Conservation (phyloP, 2,113 vertebrate species). For the Pogonocichla stellata region DNA sequence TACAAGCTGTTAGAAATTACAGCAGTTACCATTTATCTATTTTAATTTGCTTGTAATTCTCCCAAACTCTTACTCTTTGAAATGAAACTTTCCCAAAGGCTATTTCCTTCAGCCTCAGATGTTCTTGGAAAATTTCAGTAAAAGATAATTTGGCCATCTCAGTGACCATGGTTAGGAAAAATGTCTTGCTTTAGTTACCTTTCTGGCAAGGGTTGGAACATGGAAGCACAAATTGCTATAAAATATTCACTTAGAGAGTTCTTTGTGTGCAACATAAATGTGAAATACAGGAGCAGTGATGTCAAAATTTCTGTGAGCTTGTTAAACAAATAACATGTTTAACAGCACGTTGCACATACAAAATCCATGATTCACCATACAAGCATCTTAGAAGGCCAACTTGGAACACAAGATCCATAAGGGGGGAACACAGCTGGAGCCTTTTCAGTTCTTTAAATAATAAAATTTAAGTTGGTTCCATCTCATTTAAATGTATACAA, state of each 20-base stretch:
- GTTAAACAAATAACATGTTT: neutral
- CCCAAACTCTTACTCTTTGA: neutral
- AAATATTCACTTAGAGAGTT: neutral
- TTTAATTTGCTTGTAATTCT: neutral
- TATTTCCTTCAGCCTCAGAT: neutral
- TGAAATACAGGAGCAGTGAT: neutral
- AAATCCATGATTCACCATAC: neutral
- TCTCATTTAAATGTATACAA: neutral
- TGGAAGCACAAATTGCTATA: neutral
- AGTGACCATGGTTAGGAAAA: neutral
- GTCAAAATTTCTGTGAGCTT: neutral
- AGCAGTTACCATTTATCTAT: neutral
- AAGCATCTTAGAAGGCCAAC: neutral
- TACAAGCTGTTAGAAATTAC: neutral
- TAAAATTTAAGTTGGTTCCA: neutral
- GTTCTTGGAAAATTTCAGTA: neutral
- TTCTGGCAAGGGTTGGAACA: neutral
- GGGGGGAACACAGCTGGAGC: neutral
- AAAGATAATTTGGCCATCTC: neutral
- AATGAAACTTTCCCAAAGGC: neutral
- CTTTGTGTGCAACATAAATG: neutral
- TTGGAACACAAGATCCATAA: neutral
- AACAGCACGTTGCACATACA: neutral
- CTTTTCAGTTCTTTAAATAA: constrained; percentile 10
- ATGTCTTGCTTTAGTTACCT: neutral